Conservation (phyloP, 2,888 invertebrate species). For the Keiferia lycopersicella region DNA sequence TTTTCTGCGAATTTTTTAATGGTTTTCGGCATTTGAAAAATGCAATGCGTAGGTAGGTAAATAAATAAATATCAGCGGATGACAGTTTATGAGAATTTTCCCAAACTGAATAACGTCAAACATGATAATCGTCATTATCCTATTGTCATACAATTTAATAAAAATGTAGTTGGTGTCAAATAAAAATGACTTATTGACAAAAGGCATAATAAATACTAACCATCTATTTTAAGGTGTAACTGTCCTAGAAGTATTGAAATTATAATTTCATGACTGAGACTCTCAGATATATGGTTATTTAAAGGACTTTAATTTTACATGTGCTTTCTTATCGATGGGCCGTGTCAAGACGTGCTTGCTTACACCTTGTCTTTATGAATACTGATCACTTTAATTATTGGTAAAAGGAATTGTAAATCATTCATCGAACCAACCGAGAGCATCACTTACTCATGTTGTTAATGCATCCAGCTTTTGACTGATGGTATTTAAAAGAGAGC, state of each 20-base stretch:
- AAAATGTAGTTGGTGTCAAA: neutral
- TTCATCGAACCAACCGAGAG: slow-evolving; percentile 7
- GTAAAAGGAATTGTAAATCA: slow-evolving; percentile 16
- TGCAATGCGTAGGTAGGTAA: neutral
- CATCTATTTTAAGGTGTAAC: too few relatives aligned
- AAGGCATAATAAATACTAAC: too few relatives aligned
- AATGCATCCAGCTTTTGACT: slow-evolving; percentile 9
- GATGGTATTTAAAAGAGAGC: slow-evolving; percentile 2
- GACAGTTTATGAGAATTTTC: neutral
- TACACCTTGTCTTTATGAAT: slow-evolving; percentile 16
- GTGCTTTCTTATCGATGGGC: neutral
- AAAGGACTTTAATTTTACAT: neutral
- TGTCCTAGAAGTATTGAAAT: too few relatives aligned
- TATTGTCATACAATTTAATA: neutral
- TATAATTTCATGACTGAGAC: too few relatives aligned
- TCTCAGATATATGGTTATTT: neutral
- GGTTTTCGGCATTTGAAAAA: neutral
- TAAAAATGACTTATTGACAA: neutral
- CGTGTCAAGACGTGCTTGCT: slow-evolving; percentile 9
- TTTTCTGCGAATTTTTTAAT: slow-evolving; percentile 1
- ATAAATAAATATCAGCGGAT: neutral
- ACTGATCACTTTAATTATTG: slow-evolving; percentile 15
- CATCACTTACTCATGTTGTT: neutral
- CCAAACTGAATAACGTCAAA: neutral
- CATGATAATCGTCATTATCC: neutral